These are phyloP conservation scores for Nyctibius bracteatus DNA, from an alignment of 2,113 vertebrate species.

Conservation along the genomic window DNA sequence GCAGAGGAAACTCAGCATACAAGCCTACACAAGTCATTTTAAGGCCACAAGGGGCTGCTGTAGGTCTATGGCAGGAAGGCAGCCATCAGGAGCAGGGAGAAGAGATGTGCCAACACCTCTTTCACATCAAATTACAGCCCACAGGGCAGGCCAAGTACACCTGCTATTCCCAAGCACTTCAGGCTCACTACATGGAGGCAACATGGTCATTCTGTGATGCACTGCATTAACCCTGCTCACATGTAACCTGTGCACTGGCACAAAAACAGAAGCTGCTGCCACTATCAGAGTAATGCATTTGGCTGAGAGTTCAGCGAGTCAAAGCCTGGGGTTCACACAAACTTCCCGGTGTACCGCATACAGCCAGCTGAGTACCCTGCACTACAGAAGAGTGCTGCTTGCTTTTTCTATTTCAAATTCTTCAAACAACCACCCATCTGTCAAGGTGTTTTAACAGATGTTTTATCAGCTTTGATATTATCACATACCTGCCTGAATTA, in stretches of 20 bases:
- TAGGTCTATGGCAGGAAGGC: background rate
- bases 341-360: fast-evolving
- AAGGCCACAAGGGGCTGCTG: conserved; percentile 66
- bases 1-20: background rate
- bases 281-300: background rate
- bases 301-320: background rate
- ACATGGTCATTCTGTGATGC: fast-evolving
- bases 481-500: background rate
- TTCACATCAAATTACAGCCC: background rate
- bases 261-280: background rate
- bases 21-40: background rate
- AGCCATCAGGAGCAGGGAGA: background rate
- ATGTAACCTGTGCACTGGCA: fast-evolving
- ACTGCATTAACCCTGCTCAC: background rate
- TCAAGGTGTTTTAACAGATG: background rate
- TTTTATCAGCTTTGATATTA: background rate
- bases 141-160: fast-evolving
- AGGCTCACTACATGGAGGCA: fast-evolving
- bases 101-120: background rate
- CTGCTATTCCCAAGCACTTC: background rate
- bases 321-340: background rate
- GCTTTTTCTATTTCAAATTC: background rate
- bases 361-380: background rate
- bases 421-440: background rate
- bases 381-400: background rate